Evolutionary conservation across 2,113 vertebrate genomes (phyloP).

Genomic region (Elephas maximus): DNA sequence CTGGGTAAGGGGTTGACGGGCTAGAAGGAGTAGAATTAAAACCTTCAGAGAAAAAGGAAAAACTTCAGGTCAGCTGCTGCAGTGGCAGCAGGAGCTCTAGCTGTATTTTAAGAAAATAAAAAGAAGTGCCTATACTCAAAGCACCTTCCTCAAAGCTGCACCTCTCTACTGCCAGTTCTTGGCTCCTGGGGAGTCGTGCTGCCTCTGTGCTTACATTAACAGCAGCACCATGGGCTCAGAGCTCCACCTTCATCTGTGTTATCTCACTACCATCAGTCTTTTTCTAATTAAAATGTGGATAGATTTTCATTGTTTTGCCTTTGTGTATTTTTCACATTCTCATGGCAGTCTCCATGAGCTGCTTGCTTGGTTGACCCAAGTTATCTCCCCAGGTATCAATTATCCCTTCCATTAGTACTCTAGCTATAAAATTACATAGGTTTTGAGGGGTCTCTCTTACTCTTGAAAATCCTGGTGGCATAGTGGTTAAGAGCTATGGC

Average conservation of each 20-base stretch:
- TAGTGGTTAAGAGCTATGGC: no score
- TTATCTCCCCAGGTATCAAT: neutral
- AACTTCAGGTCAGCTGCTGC: neutral
- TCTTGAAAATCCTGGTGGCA: neutral
- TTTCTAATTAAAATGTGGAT: neutral
- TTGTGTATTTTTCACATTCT: neutral
- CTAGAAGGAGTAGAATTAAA: neutral
- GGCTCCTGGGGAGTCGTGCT: neutral
- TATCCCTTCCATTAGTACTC: neutral
- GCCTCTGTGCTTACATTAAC: neutral
- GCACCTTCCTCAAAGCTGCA: neutral
- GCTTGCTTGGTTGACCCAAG: neutral
- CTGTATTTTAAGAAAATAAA: slow-evolving; percentile 33
- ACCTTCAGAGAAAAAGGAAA: neutral
- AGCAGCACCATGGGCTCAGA: neutral
- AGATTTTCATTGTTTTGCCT: neutral
- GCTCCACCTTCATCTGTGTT: no score
- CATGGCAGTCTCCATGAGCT: neutral
- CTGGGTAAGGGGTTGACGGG: neutral
- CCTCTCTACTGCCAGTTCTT: neutral
- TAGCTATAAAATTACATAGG: neutral
- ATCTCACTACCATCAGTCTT: neutral
- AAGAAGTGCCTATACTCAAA: neutral
- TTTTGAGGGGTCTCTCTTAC: neutral
- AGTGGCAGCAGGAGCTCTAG: neutral